These are phyloP conservation scores for Halcyon badia DNA, from an alignment of 2,797 vertebrate genomes.

Conservation along the genomic window DNA sequence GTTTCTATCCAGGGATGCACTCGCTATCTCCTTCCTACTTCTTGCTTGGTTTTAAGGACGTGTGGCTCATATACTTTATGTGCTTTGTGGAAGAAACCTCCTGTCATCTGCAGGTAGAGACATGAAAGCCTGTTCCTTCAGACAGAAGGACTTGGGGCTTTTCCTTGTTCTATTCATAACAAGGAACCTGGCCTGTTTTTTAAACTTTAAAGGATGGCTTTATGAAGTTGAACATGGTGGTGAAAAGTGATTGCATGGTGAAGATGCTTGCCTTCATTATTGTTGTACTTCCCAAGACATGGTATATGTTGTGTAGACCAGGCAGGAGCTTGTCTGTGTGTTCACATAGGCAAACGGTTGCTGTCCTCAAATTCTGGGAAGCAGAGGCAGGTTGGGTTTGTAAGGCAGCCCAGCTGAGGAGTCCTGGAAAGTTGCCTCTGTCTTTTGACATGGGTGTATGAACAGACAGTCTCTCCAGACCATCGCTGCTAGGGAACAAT, in stretches of 20 bases:
- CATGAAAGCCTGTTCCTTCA: conserved; percentile 22
- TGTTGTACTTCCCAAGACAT: neutral
- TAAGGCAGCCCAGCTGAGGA: neutral
- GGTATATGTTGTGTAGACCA: neutral
- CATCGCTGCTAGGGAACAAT: neutral
- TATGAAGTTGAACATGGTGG: neutral
- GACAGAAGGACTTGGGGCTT: conserved; percentile 30
- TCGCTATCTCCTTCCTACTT: neutral
- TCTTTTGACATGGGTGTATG: neutral
- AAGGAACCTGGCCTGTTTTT: conserved; percentile 11
- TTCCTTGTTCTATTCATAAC: conserved; percentile 25
- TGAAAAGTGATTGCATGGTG: neutral
- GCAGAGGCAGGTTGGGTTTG: neutral
- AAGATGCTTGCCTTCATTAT: neutral
- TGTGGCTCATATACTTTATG: neutral
- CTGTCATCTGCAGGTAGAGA: neutral
- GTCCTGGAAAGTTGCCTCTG: neutral
- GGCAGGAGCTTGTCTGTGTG: neutral
- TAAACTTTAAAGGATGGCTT: neutral
- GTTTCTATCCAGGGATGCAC: neutral
- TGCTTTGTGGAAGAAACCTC: conserved; percentile 9
- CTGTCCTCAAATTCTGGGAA: neutral
- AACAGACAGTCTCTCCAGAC: neutral
- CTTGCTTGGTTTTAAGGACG: neutral
- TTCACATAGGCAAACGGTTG: neutral